Conservation (phyloP, 1,140 invertebrate species). For the Subanguina moxae region DNA sequence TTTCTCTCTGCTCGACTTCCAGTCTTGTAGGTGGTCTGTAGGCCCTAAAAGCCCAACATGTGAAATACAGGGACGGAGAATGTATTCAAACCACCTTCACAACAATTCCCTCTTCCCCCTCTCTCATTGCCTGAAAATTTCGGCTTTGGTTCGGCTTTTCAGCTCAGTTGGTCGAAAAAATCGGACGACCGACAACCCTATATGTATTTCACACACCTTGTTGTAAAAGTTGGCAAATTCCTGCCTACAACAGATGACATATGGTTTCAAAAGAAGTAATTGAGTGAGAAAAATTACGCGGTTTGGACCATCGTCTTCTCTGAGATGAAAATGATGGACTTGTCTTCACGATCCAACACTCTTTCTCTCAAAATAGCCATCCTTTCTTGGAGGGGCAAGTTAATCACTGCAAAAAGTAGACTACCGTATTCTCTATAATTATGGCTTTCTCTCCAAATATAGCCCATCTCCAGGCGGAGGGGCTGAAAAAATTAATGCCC, state of each 20-base stretch:
- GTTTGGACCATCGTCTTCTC: conserved; percentile 22
- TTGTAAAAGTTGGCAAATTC: conserved; percentile 45
- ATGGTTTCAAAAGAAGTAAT: not conserved
- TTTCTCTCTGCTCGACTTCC: conserved; percentile 25
- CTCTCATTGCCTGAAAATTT: conserved; percentile 16
- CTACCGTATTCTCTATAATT: too few relatives aligned
- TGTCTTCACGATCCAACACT: conserved; percentile 27
- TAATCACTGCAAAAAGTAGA: not conserved
- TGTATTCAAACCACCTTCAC: conserved; percentile 31
- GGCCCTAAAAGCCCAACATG: conserved; percentile 26
- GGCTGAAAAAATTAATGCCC: too few relatives aligned
- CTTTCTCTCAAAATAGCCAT: conserved; percentile 21
- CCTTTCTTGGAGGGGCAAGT: conserved; percentile 20
- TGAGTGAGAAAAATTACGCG: conserved; percentile 9
- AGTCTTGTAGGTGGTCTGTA: conserved; percentile 25
- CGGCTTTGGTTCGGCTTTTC: too few relatives aligned
- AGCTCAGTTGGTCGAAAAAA: not conserved
- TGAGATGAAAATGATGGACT: conserved; percentile 24
- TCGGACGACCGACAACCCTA: not conserved
- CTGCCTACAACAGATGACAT: conserved; percentile 21
- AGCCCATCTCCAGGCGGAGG: too few relatives aligned
- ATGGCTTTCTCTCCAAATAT: too few relatives aligned
- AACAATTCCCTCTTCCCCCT: conserved; percentile 40
- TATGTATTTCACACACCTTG: not conserved
- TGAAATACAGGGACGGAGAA: conserved; percentile 6